Conservation (phyloP, 2,113 vertebrate genomes). For the Carettochelys insculpta region DNA sequence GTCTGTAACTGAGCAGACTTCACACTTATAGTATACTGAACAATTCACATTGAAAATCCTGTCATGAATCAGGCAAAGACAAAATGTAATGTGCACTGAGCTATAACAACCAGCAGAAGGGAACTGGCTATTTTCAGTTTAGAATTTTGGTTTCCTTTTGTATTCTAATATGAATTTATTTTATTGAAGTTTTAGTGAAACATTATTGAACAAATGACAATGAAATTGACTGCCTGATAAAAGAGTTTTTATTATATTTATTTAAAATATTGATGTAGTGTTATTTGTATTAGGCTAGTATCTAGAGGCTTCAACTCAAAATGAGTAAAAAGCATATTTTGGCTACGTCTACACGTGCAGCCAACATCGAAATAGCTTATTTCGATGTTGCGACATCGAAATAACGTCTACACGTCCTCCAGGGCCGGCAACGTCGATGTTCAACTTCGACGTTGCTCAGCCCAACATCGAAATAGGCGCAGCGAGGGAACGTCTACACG, state of each 20-base stretch:
- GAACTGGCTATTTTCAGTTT: not conserved
- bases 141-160: constrained; percentile 3
- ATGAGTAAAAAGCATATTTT: constrained; percentile 5
- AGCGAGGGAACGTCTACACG: no score
- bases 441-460: no score
- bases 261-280: not conserved
- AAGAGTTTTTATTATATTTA: not conserved
- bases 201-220: not conserved
- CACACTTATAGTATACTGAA: not conserved
- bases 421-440: no score
- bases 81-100: not conserved
- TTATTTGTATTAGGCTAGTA: constrained; percentile 10
- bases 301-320: not conserved
- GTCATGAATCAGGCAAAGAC: not conserved
- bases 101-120: not conserved
- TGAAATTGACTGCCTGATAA: not conserved
- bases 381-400: no score
- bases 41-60: constrained; percentile 8
- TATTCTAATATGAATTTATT: not conserved
- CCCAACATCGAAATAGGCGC: no score
- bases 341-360: no score
- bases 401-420: no score
- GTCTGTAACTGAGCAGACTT: not conserved
- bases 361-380: no score
- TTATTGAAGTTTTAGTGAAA: not conserved